Evolutionary conservation across 2,888 invertebrate species (phyloP), one percentile per base, ranked within the genome.

Genomic region (Parelbella ahira): DNA sequence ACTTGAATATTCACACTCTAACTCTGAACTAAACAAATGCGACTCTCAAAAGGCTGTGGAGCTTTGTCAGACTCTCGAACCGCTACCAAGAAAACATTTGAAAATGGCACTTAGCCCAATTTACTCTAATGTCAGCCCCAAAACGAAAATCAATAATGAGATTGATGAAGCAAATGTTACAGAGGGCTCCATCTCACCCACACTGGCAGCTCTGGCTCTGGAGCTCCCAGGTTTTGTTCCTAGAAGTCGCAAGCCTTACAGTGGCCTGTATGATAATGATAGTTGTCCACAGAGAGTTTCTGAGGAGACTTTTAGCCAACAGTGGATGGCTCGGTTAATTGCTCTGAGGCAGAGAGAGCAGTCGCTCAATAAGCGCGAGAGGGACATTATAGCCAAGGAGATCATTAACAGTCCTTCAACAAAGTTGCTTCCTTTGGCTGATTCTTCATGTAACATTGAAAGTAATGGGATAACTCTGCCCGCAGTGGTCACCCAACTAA

Each of bases 311-410:
- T 75, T 90, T 8, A 88, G 88, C 49, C 76, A 88, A 25, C 89
- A 89, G 48, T 90, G 90, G 90, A 74, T 90, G 73, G 75, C 88
- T 32, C 81, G 89, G n/a, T 67, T 90, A 5, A 71, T 88, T 39
- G 74, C 82, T 25, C 56, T 90, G 18, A 77, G 88, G 30, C 81
- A 88, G 49, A 80, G 88, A 33, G 90, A 90, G 53, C 76, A 88
- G 18, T 74, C 81, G 2, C 69, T 90, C 3, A 86, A 86, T 45
- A 78, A 83, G 44, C 83, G 88, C 38, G 90, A 90, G 54, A 74
- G 75, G 47, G 71, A 84, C 12, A 58, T 88, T 8, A 69, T 83
- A 36, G 68, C 82, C 4, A 86, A 86, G 49, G 86, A 88, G 58
- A 81, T 86, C 33, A 58, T 80, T 6, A 72, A 68, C 53, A 86